Conservation (phyloP, 2,113 vertebrate genomes). For the Salvelinus alpinus region DNA sequence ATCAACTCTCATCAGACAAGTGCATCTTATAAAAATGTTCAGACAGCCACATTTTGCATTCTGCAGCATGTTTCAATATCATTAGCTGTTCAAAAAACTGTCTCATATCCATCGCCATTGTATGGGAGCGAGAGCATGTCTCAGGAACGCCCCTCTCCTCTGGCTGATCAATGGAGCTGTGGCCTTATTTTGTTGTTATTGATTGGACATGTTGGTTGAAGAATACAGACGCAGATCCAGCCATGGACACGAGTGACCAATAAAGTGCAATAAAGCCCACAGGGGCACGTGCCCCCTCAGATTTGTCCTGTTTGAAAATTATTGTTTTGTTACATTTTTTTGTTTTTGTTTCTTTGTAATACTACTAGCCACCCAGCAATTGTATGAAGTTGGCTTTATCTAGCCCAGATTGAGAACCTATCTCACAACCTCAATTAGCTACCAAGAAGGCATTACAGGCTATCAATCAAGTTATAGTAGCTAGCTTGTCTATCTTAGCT, state of each 20-base stretch:
- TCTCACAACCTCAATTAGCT: too few relatives aligned
- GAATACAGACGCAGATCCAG: constrained; percentile 20
- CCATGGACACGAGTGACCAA: not conserved
- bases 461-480: too few relatives aligned
- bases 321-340: too few relatives aligned
- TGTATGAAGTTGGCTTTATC: too few relatives aligned
- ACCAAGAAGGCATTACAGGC: too few relatives aligned
- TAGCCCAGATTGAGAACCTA: too few relatives aligned
- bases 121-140: constrained; percentile 11
- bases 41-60: not conserved
- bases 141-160: constrained; percentile 32
- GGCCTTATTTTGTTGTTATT: constrained; percentile 23
- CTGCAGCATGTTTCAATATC: not conserved
- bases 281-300: too few relatives aligned
- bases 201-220: constrained; percentile 29
- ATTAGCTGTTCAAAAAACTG: not conserved
- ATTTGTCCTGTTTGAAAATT: too few relatives aligned
- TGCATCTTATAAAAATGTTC: not conserved
- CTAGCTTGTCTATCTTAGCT: too few relatives aligned
- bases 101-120: not conserved
- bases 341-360: too few relatives aligned
- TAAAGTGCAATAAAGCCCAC: not conserved
- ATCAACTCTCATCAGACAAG: not conserved
- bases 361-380: too few relatives aligned
- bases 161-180: constrained; percentile 17